Conservation (phyloP, 2,113 vertebrate species). For the Nicator chloris region DNA sequence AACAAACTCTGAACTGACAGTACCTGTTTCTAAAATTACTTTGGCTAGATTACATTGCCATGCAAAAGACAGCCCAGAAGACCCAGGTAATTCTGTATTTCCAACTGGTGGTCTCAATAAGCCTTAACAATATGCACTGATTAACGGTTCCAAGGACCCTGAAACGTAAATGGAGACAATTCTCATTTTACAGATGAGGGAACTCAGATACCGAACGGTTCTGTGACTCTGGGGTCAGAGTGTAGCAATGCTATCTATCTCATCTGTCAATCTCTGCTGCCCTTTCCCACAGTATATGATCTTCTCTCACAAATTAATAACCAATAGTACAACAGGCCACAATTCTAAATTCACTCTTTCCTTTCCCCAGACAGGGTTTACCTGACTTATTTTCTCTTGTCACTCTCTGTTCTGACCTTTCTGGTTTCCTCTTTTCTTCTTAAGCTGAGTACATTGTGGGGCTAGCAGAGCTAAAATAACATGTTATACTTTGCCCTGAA, state of each 20-base stretch:
- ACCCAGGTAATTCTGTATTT: neutral
- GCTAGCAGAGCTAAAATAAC: neutral
- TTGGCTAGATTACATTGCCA: neutral
- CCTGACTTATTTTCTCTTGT: slow-evolving; percentile 12
- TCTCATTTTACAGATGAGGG: neutral
- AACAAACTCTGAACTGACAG: neutral
- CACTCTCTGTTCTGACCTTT: neutral
- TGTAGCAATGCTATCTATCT: neutral
- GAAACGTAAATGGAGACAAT: neutral
- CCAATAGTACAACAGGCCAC: neutral
- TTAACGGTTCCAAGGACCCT: neutral
- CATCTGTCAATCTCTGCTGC: neutral
- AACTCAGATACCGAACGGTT: neutral
- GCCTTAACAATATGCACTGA: neutral
- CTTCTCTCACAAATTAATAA: slow-evolving; percentile 29
- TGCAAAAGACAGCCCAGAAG: neutral
- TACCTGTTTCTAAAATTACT: neutral
- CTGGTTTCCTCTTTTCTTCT: neutral
- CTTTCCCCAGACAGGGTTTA: neutral
- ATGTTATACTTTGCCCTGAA: neutral
- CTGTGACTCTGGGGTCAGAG: neutral
- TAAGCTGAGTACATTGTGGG: neutral
- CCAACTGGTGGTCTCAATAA: neutral
- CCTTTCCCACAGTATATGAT: slow-evolving; percentile 6
- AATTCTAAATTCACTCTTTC: neutral